Base-by-base conservation (phyloP, 1,140 invertebrate species). In the Drosophila arawakana region DNA sequence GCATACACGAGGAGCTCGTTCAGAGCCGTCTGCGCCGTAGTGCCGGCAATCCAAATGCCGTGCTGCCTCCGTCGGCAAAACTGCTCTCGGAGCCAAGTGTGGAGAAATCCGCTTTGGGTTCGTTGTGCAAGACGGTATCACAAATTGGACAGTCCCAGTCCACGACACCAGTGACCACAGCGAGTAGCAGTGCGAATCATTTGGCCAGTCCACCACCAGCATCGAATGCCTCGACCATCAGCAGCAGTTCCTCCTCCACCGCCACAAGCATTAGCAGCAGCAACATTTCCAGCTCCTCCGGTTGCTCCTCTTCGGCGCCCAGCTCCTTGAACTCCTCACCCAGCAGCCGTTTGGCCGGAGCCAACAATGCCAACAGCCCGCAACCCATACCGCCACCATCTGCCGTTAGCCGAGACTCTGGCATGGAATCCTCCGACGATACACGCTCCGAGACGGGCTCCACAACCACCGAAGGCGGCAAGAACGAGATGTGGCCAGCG, bases 401-500 rank as follows among this genome's bases (percentile, higher is more conserved):
- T 35, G 88, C 88, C 1, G 81, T 90, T 5, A 92, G 90, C 52
- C 67, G 90, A 3, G 91, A 92, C 35, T 92, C 90, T 10, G 91
- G 91, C 35, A 91, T 92, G 92, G 92, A 91, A 59, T 91, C 91
- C 37, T 92, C 91, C 6, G 92, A 92, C 63, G 92, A 92, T 50
- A 91, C 91, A 9, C 80, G 91, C 72, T 92, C 92, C 34, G 92
- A 92, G 44, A 80, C 90, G 13, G 90, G 91, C n/a, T 92, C 91
- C 43, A 92, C 91, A 1, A 92, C 92, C 52, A 91, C 91, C 8
- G 90, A 92, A 7, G 84, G 84, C 13, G 89, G 84, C 76, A 91
- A 92, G 60, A 91, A 92, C 55, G 90, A 92, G 73, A 88, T 96
- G 69, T 97, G 97, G 96, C 98, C 98, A 0, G 98, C 98, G 0